Conservation (phyloP, 2,888 invertebrate genomes). For the Nematopogon swammerdamellus region DNA sequence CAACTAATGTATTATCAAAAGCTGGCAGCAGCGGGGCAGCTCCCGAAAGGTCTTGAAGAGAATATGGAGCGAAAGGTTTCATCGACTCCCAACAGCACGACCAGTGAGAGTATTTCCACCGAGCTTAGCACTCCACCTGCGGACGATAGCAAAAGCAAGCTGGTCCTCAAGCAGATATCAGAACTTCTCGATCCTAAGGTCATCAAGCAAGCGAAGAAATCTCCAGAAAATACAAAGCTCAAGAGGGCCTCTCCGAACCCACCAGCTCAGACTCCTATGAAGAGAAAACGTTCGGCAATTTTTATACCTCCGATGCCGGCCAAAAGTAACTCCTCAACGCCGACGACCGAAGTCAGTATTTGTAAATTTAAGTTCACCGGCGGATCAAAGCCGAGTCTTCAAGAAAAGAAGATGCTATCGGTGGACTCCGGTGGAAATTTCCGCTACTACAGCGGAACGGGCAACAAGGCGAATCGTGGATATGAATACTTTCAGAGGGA, state of each 20-base stretch:
- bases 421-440: conserved; percentile 89
- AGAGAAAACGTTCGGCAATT: conserved; percentile 77
- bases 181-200: conserved; percentile 44
- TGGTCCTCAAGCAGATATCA: conserved; percentile 46
- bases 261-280: conserved; percentile 45
- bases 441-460: conserved; percentile 81
- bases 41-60: conserved; percentile 24
- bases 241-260: conserved; percentile 41
- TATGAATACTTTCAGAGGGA: conserved; percentile 78
- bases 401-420: conserved; percentile 90
- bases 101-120: conserved; percentile 23
- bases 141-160: conserved; percentile 37
- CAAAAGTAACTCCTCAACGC: conserved; percentile 68
- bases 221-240: conserved; percentile 35
- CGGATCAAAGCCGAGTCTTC: conserved; percentile 82
- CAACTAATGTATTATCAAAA: conserved; percentile 73
- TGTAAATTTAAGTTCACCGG: conserved; percentile 94
- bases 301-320: conserved; percentile 81
- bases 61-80: conserved; percentile 16
- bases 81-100: conserved; percentile 27
- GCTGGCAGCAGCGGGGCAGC: conserved; percentile 55
- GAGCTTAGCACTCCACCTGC: conserved; percentile 33
- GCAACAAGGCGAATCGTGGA: conserved; percentile 70
- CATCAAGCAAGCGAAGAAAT: conserved; percentile 34
- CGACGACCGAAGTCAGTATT: conserved; percentile 83